These are phyloP conservation scores for Stomorhina lunata DNA, from an alignment of 2,888 invertebrate genomes.

Conservation along the genomic window DNA sequence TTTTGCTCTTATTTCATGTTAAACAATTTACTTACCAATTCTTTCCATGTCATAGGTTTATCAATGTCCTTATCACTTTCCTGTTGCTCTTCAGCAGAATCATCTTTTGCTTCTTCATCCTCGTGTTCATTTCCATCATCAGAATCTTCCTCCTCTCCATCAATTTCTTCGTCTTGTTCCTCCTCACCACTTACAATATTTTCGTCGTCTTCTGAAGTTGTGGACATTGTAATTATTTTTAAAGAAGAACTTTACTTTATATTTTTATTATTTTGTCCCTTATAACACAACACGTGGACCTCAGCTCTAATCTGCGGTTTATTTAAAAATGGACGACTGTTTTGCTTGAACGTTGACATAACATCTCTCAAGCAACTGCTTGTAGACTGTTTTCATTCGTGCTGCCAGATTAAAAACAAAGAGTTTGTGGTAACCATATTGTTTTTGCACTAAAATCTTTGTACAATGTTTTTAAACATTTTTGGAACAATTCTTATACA, in stretches of 20 bases:
- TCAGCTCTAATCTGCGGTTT: not conserved
- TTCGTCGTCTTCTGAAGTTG: conserved; percentile 76
- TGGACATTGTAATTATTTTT: conserved; percentile 72
- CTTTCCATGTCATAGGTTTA: conserved; percentile 81
- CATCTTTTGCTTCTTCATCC: not conserved
- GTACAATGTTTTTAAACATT: too few species aligned
- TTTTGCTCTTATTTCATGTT: conserved; percentile 29
- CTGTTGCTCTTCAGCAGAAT: not conserved
- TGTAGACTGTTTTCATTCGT: not conserved
- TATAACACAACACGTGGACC: conserved; percentile 35
- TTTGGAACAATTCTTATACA: too few species aligned
- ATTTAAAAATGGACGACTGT: conserved; percentile 42
- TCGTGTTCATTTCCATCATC: conserved; percentile 27
- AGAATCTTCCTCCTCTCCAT: conserved; percentile 56
- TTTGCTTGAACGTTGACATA: not conserved
- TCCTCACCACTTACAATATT: conserved; percentile 67
- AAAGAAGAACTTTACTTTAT: not conserved
- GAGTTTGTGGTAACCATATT: not conserved
- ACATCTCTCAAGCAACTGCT: conserved; percentile 27
- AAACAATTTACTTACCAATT: conserved; percentile 81
- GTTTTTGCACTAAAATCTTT: too few species aligned
- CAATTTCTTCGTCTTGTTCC: conserved; percentile 36
- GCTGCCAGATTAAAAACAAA: not conserved
- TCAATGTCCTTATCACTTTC: conserved; percentile 55
- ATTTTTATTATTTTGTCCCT: not conserved